phyloP scores from a whole-genome alignment of 2,797 vertebrate genomes.

The Helicolenus hilgendorfi region DNA sequence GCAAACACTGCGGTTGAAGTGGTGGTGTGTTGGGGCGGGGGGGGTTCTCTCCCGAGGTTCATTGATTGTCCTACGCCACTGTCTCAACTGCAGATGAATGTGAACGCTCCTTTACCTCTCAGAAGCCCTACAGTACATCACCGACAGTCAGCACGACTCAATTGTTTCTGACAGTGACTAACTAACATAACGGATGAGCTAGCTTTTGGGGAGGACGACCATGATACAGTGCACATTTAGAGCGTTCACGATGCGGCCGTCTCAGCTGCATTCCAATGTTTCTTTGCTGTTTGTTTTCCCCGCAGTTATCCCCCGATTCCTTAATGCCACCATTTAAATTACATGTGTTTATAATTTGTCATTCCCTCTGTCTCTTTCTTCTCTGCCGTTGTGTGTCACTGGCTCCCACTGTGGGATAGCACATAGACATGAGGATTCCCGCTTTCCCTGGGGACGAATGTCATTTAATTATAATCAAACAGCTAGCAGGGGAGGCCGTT shows the following conservation, averaged over 20 bases:
- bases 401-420: slow-evolving; percentile 77
- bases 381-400: slow-evolving; percentile 69
- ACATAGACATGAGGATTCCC: slow-evolving; percentile 79
- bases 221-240: slow-evolving; percentile 28
- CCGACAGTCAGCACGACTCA: slow-evolving; percentile 42
- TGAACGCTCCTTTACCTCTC: slow-evolving; percentile 27
- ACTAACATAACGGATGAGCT: slow-evolving; percentile 37
- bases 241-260: slow-evolving; percentile 1
- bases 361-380: slow-evolving; percentile 67
- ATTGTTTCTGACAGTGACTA: slow-evolving; percentile 36
- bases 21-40: slow-evolving; percentile 9
- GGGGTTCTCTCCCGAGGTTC: slow-evolving; percentile 24
- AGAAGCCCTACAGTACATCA: slow-evolving; percentile 13
- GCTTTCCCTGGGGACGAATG: slow-evolving; percentile 86
- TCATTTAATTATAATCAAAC: slow-evolving; percentile 95
- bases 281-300: slow-evolving; percentile 76
- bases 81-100: slow-evolving; percentile 49
- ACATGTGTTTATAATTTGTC: slow-evolving; percentile 85
- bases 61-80: slow-evolving; percentile 58
- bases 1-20: slow-evolving; percentile 72
- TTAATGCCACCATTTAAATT: slow-evolving; percentile 82
- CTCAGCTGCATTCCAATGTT: slow-evolving; percentile 53
- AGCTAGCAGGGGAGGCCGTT: slow-evolving; percentile 90
- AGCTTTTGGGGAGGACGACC: slow-evolving; percentile 9
- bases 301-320: slow-evolving; percentile 59